Conservation (phyloP, 23 tunicate genomes). For the Halocynthia roretzi region DNA sequence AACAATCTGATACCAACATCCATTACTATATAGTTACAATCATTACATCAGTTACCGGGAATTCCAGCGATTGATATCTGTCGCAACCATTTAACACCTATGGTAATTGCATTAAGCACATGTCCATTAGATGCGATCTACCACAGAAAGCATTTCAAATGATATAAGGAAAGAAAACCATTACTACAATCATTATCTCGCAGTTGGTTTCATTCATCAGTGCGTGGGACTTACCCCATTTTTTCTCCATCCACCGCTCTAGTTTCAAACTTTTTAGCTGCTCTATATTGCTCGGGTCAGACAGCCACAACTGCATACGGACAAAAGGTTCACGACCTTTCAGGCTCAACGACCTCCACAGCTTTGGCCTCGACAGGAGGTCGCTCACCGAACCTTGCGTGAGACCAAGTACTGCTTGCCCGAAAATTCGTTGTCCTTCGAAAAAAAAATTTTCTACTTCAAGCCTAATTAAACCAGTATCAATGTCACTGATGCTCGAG, state of each 20-base stretch:
- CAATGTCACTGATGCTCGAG: neutral
- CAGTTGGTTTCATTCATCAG: too few species aligned
- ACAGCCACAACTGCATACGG: conserved; percentile 58
- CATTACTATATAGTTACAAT: too few species aligned
- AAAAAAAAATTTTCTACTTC: neutral
- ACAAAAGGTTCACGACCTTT: conserved; percentile 65
- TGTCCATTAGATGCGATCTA: too few species aligned
- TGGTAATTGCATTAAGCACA: too few species aligned
- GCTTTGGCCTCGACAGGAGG: conserved; percentile 42
- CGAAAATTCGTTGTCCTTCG: conserved; percentile 54
- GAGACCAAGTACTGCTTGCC: conserved; percentile 54
- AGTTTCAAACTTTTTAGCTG: conserved; percentile 31
- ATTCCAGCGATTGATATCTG: too few species aligned
- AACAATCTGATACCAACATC: too few species aligned
- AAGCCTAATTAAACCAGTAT: neutral
- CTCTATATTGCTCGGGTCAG: conserved; percentile 39
- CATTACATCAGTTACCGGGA: too few species aligned
- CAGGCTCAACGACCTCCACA: conserved; percentile 42
- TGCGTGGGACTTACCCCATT: conserved; percentile 16
- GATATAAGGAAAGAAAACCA: too few species aligned
- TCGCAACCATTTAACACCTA: too few species aligned
- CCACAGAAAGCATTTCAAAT: too few species aligned
- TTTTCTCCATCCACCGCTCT: conserved; percentile 29
- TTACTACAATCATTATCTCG: too few species aligned
- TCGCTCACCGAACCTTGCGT: conserved; percentile 68